These are phyloP conservation scores for Leucopsar rothschildi DNA, from an alignment of 2,113 vertebrate species.

Conservation along the genomic window DNA sequence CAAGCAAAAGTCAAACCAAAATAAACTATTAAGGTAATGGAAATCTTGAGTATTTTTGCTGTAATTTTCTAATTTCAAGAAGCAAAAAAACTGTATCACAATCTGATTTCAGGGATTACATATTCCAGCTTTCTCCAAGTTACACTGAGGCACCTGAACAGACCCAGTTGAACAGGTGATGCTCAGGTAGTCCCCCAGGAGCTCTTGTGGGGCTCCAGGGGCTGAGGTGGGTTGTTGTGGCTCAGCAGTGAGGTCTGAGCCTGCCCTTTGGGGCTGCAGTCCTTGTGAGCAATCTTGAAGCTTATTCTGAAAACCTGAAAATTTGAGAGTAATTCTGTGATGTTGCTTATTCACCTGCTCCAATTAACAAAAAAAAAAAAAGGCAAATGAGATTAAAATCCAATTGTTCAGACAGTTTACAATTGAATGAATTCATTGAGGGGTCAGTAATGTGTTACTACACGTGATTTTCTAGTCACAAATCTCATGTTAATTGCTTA, in stretches of 20 bases:
- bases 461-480: background rate
- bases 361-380: background rate
- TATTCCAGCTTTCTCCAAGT: background rate
- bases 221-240: background rate
- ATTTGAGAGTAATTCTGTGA: background rate
- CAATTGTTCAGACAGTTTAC: background rate
- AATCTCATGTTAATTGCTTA: background rate
- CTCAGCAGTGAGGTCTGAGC: background rate
- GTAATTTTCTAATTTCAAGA: background rate
- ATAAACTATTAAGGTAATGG: background rate
- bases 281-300: background rate
- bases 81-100: background rate
- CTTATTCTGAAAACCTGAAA: background rate
- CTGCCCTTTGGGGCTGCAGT: background rate
- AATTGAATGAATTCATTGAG: background rate
- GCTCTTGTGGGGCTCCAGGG: background rate
- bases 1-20: background rate
- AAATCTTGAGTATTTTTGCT: background rate
- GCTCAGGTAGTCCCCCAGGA: background rate
- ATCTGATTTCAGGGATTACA: background rate
- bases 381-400: background rate
- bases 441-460: background rate
- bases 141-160: background rate
- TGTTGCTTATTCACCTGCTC: background rate
- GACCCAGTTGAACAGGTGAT: background rate